phyloP scores from a whole-genome alignment of 37 sponge, comb jelly and placozoan species.

The Cliona cf. orientalis region DNA sequence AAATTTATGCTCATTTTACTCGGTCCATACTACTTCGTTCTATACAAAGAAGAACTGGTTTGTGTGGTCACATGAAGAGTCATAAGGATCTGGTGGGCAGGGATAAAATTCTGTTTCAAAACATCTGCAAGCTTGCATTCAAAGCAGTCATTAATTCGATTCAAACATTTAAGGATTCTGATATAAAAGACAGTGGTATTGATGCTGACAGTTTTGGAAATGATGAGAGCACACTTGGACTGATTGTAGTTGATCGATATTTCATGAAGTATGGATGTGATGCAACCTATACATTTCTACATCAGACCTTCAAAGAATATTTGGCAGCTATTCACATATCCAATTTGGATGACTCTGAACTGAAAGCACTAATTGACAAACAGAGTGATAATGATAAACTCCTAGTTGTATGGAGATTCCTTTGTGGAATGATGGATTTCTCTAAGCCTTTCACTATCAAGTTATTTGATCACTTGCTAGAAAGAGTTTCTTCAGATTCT shows the following conservation, averaged over 20 bases:
- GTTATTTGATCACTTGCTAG: too few species aligned
- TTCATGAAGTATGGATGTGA: not conserved
- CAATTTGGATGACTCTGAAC: not conserved
- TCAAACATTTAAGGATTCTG: not conserved
- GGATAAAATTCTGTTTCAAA: too few species aligned
- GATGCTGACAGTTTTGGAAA: not conserved
- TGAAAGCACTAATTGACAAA: not conserved
- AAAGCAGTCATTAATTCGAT: too few species aligned
- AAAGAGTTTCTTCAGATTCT: too few species aligned
- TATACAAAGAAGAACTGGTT: too few species aligned
- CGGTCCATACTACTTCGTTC: too few species aligned
- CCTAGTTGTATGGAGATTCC: conserved; percentile 26
- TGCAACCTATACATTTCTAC: conserved; percentile 16
- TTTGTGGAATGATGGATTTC: conserved; percentile 21
- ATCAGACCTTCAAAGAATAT: conserved; percentile 29
- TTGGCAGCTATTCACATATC: conserved; percentile 29
- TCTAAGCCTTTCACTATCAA: too few species aligned
- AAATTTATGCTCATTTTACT: too few species aligned
- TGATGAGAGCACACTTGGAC: conserved; percentile 12
- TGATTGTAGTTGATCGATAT: not conserved
- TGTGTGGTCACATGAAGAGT: too few species aligned
- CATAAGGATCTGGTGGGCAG: too few species aligned
- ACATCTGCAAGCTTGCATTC: too few species aligned
- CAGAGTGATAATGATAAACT: not conserved
- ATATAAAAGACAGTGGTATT: not conserved